Base-by-base conservation (phyloP, 2,888 invertebrate genomes). In the Phortica okadai region DNA sequence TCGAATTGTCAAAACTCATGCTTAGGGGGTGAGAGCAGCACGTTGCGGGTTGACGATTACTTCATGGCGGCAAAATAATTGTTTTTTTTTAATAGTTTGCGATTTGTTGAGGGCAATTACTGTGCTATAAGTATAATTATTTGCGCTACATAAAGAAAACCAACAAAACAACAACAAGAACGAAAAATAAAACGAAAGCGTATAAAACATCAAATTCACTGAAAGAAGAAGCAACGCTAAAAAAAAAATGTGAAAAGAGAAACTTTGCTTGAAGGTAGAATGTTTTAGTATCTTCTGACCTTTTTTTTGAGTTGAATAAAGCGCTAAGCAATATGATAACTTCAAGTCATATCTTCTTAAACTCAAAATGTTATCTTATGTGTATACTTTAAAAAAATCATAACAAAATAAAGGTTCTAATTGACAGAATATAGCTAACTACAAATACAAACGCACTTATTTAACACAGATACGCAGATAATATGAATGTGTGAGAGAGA, bases 41-140 rank as follows among this genome's bases (percentile, higher is more conserved):
- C 33, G 1, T 33, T 33, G 33, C 3, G 33, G 3, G 2, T 33
- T 33, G 33, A 33, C 33, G 33, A 33, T 33, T 33, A 33, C 33
- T 33, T 33, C 6, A 66, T 66, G 66, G 66, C 66, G 42, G 56
- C 16, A 66, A 66, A 33, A 33, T 66, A 66, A 66, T 66, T 41
- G 42, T n/a, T 33, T 33, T 33, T 33, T 41, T 66, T 66, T 66
- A 66, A 42, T 66, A 66, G 66, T 66, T 66, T 42, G 14, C 66
- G 1, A n/a, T 66, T 66, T 66, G 25, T 66, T 41, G 25, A 33
- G 14, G 6, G 56, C 56, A 56, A 56, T n/a, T 56, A 54, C 54
- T 56, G n/a, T n/a, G n/a, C n/a, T n/a, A n/a, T n/a, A n/a, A n/a
- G n/a, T n/a, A n/a, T n/a, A n/a, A n/a, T n/a, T n/a, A n/a, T n/a